Base-by-base conservation (phyloP, 2,797 vertebrate genomes). In the Paguma larvata region DNA sequence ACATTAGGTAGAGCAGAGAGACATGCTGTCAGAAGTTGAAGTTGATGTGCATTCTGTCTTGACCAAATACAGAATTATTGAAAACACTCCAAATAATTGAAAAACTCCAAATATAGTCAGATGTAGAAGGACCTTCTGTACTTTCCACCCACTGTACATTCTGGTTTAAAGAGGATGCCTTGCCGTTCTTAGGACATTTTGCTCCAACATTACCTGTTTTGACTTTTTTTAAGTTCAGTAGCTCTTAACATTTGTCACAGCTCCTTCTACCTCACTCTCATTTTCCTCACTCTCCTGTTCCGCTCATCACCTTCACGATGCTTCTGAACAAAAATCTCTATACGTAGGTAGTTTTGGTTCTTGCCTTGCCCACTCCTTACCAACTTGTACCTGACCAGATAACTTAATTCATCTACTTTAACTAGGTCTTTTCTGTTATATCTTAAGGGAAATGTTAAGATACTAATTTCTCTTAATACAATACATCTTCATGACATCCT, bases 161-260 rank as follows among this genome's bases (percentile, higher is more conserved):
- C 34, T 84, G 7, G 77, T 95, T 85, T 65, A 21, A 86, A 87
- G 85, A 96, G 38, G 13, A 85, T 78, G 6, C 21, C 32, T 56
- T 96, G 62, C 53, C 18, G 25, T 92, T 96, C 89, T 87, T 82
- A 62, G 65, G 38, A 84, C 75, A 88, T 94, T 92, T 94, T 97
- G 70, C 30, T 96, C 38, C 92, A 67, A 34, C 6, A 32, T 59
- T 95, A 75, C 21, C 32, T 68, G 51, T 75, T 94, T 96, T 27
- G 83, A 5, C 38, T 38, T 91, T 63, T 94, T 87, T 65, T 53
- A 62, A 59, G n/a, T 92, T 94, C 41, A 85, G 51, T 88, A 62
- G 67, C 75, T 97, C n/a, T 62, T 95, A 56, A 79, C 3, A 34
- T 94, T 85, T 95, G 41, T 93, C 67, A 92, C 48, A 96, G 38